phyloP scores from a whole-genome alignment of 2,113 vertebrate species.

The Cyanoramphus novaezelandiae region DNA sequence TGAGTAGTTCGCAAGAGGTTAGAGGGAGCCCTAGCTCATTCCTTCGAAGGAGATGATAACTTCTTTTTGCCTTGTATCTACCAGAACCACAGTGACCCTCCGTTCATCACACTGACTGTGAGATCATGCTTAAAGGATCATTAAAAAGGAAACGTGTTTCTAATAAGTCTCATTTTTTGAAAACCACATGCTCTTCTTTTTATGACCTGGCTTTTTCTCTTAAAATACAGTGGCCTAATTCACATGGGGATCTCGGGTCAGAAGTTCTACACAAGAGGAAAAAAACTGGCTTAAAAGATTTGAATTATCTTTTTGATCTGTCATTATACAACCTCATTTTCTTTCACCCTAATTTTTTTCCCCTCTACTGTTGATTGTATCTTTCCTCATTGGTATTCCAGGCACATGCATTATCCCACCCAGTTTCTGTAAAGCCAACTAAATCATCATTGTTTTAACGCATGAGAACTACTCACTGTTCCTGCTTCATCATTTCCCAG shows the following conservation, averaged over 20 bases:
- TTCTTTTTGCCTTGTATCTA: background rate
- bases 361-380: background rate
- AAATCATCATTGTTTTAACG: constrained; percentile 57
- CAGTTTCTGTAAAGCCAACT: constrained; percentile 9
- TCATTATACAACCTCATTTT: constrained; percentile 25
- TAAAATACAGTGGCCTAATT: background rate
- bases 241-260: background rate
- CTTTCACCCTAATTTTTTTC: background rate
- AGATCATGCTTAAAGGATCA: background rate
- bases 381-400: constrained; percentile 49
- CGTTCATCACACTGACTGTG: background rate
- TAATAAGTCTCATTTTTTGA: background rate
- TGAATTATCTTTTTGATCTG: constrained; percentile 33
- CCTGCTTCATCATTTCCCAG: constrained; percentile 18
- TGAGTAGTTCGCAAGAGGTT: background rate
- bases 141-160: background rate
- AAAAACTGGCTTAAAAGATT: background rate
- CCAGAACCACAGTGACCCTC: background rate
- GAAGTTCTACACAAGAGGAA: background rate
- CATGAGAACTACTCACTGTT: constrained; percentile 11
- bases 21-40: background rate
- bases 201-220: background rate
- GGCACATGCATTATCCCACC: constrained; percentile 18
- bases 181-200: background rate
- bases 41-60: background rate